Evolutionary conservation across 2,113 vertebrate genomes (phyloP).

Genomic region (Coracopsis vasa): DNA sequence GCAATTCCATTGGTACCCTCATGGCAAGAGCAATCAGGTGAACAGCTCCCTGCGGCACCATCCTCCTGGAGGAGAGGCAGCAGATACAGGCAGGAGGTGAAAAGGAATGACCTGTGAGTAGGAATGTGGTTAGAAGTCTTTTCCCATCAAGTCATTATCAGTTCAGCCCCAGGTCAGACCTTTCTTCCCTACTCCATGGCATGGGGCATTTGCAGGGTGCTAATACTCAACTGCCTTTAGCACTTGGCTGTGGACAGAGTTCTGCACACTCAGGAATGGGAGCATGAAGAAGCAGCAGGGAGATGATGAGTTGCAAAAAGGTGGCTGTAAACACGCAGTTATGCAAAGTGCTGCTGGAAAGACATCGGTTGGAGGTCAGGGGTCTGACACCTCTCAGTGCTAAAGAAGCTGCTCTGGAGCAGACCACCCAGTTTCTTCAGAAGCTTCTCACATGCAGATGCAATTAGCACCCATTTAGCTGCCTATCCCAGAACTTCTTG

Average conservation of each 20-base stretch:
- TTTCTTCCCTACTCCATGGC: neutral
- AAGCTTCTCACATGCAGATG: neutral
- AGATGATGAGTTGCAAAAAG: neutral
- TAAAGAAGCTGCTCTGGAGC: neutral
- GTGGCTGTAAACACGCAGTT: neutral
- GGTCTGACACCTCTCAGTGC: conserved; percentile 8
- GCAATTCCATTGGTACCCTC: neutral
- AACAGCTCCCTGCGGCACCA: rapidly evolving
- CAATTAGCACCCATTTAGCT: neutral
- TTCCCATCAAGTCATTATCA: neutral
- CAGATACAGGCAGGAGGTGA: neutral
- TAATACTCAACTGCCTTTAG: neutral
- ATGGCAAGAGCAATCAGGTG: neutral
- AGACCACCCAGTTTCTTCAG: neutral
- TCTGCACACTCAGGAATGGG: neutral
- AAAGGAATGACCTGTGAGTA: neutral
- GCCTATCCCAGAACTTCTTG: neutral
- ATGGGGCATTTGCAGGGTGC: neutral
- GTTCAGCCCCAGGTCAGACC: neutral
- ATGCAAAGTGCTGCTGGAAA: neutral
- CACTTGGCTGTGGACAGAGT: neutral
- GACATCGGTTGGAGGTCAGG: neutral
- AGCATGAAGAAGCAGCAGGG: neutral
- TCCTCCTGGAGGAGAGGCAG: neutral
- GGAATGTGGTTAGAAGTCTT: neutral